These are phyloP conservation scores for Aleiodes testaceus DNA, from an alignment of 2,888 invertebrate genomes.

Conservation along the genomic window DNA sequence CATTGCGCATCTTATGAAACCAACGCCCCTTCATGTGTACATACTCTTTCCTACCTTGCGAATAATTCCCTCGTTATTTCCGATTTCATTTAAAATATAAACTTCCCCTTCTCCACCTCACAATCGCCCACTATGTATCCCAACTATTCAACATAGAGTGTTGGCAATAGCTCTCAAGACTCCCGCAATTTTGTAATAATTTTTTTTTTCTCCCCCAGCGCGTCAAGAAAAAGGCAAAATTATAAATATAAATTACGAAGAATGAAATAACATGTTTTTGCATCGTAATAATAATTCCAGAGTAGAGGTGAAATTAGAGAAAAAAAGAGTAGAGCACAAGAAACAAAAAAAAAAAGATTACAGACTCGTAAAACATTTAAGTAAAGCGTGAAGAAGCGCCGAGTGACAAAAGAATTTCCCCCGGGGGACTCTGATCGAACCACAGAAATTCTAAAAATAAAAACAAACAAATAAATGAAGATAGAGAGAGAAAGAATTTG, in stretches of 20 bases:
- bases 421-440: constrained; percentile 20
- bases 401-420: constrained; percentile 35
- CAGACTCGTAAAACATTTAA: constrained; percentile 20
- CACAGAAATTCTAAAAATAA: constrained; percentile 40
- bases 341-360: neutral
- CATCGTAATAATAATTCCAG: constrained; percentile 10
- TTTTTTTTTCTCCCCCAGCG: constrained; percentile 3
- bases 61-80: constrained; percentile 31
- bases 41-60: constrained; percentile 10
- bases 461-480: constrained; percentile 8
- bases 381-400: constrained; percentile 1
- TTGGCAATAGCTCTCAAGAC: constrained; percentile 25
- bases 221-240: constrained; percentile 12
- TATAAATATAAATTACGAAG: constrained; percentile 10
- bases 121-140: no score
- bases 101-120: neutral
- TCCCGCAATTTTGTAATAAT: constrained; percentile 18
- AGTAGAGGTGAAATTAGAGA: neutral
- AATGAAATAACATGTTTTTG: constrained; percentile 8
- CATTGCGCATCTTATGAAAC: constrained; percentile 42
- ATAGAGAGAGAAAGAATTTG: neutral
- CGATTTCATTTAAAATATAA: constrained; percentile 31
- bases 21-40: constrained; percentile 5
- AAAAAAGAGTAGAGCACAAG: neutral
- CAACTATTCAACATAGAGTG: constrained; percentile 2